Conservation (phyloP, 2,888 invertebrate species). For the Fragum fragum region DNA sequence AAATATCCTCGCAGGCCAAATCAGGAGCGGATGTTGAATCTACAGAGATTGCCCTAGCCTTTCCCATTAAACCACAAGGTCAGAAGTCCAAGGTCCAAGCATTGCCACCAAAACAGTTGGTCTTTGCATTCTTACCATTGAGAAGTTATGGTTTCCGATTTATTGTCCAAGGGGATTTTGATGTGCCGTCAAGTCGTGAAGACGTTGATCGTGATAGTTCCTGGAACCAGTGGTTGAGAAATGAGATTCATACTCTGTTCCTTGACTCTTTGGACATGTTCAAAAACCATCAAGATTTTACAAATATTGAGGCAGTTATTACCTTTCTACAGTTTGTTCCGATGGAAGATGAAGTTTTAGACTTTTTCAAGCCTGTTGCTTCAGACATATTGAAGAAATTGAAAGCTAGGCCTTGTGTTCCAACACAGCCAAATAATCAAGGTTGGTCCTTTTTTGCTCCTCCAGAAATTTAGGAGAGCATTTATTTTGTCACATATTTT, state of each 20-base stretch:
- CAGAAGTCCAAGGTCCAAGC: conserved; percentile 66
- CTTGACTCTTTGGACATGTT: conserved; percentile 83
- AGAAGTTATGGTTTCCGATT: conserved; percentile 86
- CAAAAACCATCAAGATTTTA: conserved; percentile 79
- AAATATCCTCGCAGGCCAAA: conserved; percentile 82
- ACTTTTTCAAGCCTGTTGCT: conserved; percentile 85
- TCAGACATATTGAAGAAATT: conserved; percentile 82
- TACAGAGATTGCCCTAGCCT: conserved; percentile 85
- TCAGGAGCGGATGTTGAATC: conserved; percentile 85
- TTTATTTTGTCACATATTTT: too few species aligned
- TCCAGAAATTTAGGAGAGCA: too few species aligned
- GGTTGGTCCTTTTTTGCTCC: too few species aligned
- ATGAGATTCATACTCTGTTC: conserved; percentile 83
- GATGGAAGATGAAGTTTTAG: conserved; percentile 84
- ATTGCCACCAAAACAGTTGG: conserved; percentile 82
- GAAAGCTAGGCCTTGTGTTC: conserved; percentile 82
- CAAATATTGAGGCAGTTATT: conserved; percentile 79
- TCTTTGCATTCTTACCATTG: conserved; percentile 86
- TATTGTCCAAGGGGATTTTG: conserved; percentile 87
- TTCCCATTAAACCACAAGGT: conserved; percentile 75
- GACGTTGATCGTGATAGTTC: conserved; percentile 85
- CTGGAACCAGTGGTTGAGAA: conserved; percentile 87
- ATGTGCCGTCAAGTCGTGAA: conserved; percentile 86
- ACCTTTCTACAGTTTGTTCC: conserved; percentile 85
- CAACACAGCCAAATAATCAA: conserved; percentile 77